Percentiles rank a stretch among this genome's conserved stretches.
Evolutionary conservation across 2,113 vertebrate genomes (phyloP).

Genomic region (Rhinogobius similis): DNA sequence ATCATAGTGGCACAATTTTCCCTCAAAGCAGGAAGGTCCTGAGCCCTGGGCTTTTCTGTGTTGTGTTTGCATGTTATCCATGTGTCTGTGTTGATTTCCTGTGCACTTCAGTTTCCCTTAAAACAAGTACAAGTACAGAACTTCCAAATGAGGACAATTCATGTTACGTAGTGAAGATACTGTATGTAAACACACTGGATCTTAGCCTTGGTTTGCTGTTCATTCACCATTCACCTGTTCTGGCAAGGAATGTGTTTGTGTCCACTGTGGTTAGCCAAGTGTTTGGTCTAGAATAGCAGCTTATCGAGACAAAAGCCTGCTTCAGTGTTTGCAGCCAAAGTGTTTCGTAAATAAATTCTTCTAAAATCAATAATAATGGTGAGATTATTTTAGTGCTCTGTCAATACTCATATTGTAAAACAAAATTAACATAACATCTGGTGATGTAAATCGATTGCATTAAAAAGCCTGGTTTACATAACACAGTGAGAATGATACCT

Average conservation of each 20-base stretch:
- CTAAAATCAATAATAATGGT: background rate
- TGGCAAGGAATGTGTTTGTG: slow-evolving; percentile 37
- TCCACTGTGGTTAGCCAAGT: slow-evolving; percentile 39
- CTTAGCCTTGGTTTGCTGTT: background rate
- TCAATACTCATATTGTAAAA: background rate
- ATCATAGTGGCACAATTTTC: background rate
- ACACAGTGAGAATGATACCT: slow-evolving; percentile 21
- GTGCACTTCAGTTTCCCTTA: no score
- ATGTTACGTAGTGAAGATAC: no score
- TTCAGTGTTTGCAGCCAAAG: slow-evolving; percentile 40
- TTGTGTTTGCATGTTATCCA: no score
- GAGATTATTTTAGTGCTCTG: background rate
- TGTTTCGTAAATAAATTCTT: background rate
- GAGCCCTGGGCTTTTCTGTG: no score
- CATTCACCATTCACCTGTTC: background rate
- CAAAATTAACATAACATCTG: background rate
- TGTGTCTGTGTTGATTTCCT: no score
- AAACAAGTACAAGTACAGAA: no score
- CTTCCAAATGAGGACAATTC: no score
- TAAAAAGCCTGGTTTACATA: slow-evolving; percentile 2
- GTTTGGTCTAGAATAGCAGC: slow-evolving; percentile 59
- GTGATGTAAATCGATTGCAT: background rate
- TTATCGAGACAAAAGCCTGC: slow-evolving; percentile 15
- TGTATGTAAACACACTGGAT: no score
- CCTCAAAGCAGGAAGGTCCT: no score